These are phyloP conservation scores for Torymus auratus DNA, from an alignment of 2,888 invertebrate species.

Conservation along the genomic window DNA sequence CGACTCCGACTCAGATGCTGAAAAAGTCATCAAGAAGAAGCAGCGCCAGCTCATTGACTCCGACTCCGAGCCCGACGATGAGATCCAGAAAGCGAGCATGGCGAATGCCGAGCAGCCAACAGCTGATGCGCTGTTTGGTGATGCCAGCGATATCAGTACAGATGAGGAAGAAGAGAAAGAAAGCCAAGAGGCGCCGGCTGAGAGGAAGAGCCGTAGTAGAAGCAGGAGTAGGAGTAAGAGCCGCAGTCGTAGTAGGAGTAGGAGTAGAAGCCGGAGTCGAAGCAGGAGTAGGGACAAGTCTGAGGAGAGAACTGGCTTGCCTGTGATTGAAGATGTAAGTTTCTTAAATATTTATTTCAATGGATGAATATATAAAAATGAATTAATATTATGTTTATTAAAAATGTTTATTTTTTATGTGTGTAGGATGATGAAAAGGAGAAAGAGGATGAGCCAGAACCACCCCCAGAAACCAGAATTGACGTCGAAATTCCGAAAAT, in stretches of 20 bases:
- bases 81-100: conserved; percentile 53
- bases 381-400: background rate
- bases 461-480: conserved; percentile 93
- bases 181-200: conserved; percentile 77
- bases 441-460: conserved; percentile 87
- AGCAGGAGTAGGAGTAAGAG: conserved; percentile 75
- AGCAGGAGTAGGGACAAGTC: conserved; percentile 74
- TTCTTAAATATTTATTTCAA: conserved; percentile 18
- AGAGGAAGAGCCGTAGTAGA: conserved; percentile 77
- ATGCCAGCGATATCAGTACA: conserved; percentile 94
- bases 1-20: conserved; percentile 70
- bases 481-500: conserved; percentile 98
- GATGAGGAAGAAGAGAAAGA: conserved; percentile 83
- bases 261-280: conserved; percentile 77
- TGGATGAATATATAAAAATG: too few species aligned
- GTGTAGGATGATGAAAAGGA: conserved; percentile 80
- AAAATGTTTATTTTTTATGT: background rate
- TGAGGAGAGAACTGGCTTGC: conserved; percentile 67
- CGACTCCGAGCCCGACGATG: conserved; percentile 82
- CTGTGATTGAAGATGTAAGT: conserved; percentile 67
- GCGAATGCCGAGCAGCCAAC: conserved; percentile 78
- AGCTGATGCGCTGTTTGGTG: conserved; percentile 93
- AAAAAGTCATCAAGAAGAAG: conserved; percentile 71
- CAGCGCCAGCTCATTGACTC: conserved; percentile 81
- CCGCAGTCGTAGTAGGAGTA: conserved; percentile 78